Percentiles rank a stretch among this genome's conserved stretches.
These are phyloP conservation scores for Cydia amplana DNA, from an alignment of 1,140 invertebrate genomes.

Conservation along the genomic window DNA sequence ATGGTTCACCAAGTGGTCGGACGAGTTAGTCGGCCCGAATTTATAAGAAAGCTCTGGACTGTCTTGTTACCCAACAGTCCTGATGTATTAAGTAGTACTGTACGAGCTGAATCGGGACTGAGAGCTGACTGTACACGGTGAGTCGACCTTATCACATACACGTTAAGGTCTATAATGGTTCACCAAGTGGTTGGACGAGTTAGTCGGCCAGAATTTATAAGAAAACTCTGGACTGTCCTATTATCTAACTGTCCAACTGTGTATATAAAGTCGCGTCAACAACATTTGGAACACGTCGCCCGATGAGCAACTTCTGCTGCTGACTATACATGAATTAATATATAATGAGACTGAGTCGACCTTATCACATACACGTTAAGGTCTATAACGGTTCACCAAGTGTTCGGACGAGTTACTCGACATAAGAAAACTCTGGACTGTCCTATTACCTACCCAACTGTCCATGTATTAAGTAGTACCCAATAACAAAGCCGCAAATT, in stretches of 20 bases:
- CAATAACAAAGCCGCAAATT: too few species aligned
- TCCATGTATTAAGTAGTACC: too few species aligned
- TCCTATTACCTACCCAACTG: neutral
- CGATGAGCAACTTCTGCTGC: too few species aligned
- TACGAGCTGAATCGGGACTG: constrained; percentile 97
- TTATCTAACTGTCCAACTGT: neutral
- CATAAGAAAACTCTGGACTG: too few species aligned
- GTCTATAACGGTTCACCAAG: constrained; percentile 33
- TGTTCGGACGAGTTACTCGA: neutral
- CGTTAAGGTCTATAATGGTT: constrained; percentile 22
- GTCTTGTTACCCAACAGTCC: neutral
- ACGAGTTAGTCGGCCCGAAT: neutral
- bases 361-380: neutral
- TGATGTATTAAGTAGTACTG: too few species aligned
- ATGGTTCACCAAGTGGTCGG: constrained; percentile 30
- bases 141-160: constrained; percentile 41
- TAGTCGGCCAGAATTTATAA: too few species aligned
- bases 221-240: too few species aligned
- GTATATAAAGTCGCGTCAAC: too few species aligned
- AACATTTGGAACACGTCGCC: too few species aligned
- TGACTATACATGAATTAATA: constrained; percentile 99
- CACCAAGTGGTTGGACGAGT: constrained; percentile 3
- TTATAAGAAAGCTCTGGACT: too few species aligned
- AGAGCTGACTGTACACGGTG: constrained; percentile 98
- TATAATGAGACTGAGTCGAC: too few species aligned